Evolutionary conservation across 2,113 vertebrate genomes (phyloP).

Genomic region (Tamias sibiricus): DNA sequence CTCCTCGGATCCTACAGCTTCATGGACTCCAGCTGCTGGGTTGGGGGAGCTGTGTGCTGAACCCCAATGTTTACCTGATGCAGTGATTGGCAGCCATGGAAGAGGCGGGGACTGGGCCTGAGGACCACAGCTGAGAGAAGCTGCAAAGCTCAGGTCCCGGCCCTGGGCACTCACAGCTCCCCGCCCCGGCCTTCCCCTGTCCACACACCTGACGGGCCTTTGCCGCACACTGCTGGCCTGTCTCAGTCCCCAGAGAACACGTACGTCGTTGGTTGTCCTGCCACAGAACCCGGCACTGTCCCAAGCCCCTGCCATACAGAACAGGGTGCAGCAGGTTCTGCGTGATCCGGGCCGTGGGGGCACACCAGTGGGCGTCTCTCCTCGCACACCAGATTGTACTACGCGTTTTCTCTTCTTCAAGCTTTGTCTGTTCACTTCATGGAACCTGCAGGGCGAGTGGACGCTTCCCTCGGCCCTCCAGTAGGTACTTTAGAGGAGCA

Average conservation of each 20-base stretch:
- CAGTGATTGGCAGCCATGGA: fast-evolving
- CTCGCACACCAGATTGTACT: no score
- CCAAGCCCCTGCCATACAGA: not conserved
- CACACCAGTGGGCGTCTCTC: no score
- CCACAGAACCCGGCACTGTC: not conserved
- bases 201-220: not conserved
- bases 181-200: no score
- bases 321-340: no score
- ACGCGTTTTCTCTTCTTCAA: no score
- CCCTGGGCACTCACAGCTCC: no score
- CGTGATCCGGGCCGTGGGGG: no score
- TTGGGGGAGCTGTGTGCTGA: not conserved
- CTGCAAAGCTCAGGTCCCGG: no score
- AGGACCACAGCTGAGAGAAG: no score
- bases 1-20: not conserved
- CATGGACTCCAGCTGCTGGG: not conserved
- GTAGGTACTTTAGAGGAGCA: not conserved
- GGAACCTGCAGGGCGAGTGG: not conserved
- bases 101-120: no score
- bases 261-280: not conserved
- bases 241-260: not conserved
- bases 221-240: not conserved
- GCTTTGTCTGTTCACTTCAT: not conserved
- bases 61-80: no score
- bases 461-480: not conserved